Base-by-base conservation (phyloP, 2,888 invertebrate species). In the Drosophila merina region DNA sequence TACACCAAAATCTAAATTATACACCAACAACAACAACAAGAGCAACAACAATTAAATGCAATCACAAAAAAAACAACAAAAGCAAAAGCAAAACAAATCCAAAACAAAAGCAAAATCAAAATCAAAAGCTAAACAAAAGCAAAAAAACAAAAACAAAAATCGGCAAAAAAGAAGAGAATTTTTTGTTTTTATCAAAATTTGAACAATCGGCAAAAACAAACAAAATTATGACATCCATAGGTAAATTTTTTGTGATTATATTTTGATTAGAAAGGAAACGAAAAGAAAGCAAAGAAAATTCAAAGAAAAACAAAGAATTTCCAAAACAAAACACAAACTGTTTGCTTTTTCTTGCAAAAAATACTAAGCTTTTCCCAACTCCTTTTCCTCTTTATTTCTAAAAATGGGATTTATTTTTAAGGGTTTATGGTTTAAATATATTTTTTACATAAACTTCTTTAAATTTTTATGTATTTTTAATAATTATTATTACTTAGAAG, bases 211-310 rank as follows among this genome's bases (percentile, higher is more conserved):
- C 81, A 82, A 71, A 71, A 47, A 49, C 45, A 52, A 82, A 80
- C 79, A 82, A 90, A 90, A 90, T 88, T 88, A 91, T 91, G 91
- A 90, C 91, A 76, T 91, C 91, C 72, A 91, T 91, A 91, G 91
- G 91, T 91, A 91, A 91, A 87, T 89, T 88, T 51, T 30, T 45
- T 51, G 20, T 28, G 33, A 68, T 50, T 49, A 50, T 20, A 20
- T 20, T 36, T 36, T n/a, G 5, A 4, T n/a, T 4, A 4, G 5
- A 7, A 36, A 40, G 48, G 7, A 7, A 36, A 4, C 25, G 40
- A 28, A 26, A 26, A 25, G 20, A 25, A 5, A 26, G 42, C 5
- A 1, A 36, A 36, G 36, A 20, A 20, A 20, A 20, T 20, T 20
- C 20, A 20, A 30, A 7, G 20, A 33, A 47, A 1, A 38, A 8